Evolutionary conservation across 2,888 invertebrate genomes (phyloP).

Genomic region (Ernsta delagoae): DNA sequence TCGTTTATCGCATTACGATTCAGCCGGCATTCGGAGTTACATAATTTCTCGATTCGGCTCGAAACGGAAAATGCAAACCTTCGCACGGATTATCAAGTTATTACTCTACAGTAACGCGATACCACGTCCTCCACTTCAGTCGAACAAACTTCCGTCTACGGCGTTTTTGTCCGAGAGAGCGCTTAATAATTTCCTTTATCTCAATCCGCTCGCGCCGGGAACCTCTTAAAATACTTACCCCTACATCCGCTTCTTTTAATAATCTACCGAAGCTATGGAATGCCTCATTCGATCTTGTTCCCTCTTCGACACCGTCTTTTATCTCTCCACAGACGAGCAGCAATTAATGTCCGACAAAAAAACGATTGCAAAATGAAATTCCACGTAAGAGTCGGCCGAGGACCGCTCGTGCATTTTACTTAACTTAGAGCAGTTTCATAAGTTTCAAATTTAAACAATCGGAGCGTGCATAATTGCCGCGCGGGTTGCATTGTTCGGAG

Average conservation of each 20-base stretch:
- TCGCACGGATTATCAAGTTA: constrained; percentile 68
- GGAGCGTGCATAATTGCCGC: constrained; percentile 75
- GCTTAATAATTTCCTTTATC: constrained; percentile 84
- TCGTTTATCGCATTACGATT: constrained; percentile 65
- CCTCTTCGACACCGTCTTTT: constrained; percentile 70
- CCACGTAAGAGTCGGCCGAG: constrained; percentile 67
- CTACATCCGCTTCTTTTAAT: constrained; percentile 84
- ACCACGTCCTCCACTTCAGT: constrained; percentile 56
- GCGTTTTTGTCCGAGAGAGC: constrained; percentile 70
- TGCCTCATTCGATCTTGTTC: constrained; percentile 70
- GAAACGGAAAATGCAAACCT: constrained; percentile 65
- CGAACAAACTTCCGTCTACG: constrained; percentile 75
- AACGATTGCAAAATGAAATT: constrained; percentile 68
- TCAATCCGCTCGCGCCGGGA: constrained; percentile 77
- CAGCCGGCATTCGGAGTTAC: constrained; percentile 58
- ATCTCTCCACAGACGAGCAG: constrained; percentile 70
- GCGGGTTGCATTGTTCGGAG: constrained; percentile 73
- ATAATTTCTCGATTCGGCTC: constrained; percentile 60
- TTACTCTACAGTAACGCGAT: constrained; percentile 67
- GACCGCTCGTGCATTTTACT: constrained; percentile 52
- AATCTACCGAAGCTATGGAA: constrained; percentile 78
- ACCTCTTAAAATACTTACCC: constrained; percentile 84
- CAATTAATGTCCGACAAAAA: constrained; percentile 76
- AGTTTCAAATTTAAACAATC: constrained; percentile 81
- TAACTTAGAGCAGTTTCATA: constrained; percentile 73